A percentile compares a stretch with the other conserved stretches of the same genome.
Evolutionary conservation across 2,888 invertebrate genomes (phyloP).

Genomic region (Siphlonurus alternatus): DNA sequence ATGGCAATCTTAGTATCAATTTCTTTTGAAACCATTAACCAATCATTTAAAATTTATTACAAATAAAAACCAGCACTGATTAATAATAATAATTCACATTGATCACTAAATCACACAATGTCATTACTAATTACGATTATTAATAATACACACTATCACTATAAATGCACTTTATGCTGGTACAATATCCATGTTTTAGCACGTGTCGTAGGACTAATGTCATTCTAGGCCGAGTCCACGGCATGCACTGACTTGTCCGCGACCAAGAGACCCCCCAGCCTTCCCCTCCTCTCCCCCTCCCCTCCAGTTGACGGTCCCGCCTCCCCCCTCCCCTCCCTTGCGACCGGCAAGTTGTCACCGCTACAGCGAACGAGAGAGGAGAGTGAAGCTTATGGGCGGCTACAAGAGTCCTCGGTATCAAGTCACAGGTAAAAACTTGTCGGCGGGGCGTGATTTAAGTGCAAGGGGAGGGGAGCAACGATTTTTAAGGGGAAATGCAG

Average conservation of each 20-base stretch:
- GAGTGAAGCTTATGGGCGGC: background rate
- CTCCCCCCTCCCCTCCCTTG: background rate
- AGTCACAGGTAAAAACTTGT: background rate
- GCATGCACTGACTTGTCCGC: background rate
- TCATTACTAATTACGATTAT: no score
- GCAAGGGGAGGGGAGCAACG: background rate
- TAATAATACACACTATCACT: background rate
- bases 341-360: background rate
- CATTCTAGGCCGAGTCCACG: background rate
- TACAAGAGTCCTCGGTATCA: background rate
- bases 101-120: no score
- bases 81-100: no score
- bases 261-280: background rate
- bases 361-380: background rate
- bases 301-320: background rate
- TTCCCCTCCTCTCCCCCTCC: background rate
- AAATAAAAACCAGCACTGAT: no score
- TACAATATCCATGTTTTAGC: background rate
- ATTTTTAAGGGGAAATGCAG: background rate
- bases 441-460: background rate
- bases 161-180: background rate
- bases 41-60: no score
- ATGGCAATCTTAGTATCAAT: constrained; percentile 7
- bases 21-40: constrained; percentile 9
- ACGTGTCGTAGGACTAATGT: background rate